Evolutionary conservation across 2,113 vertebrate species (phyloP).

Genomic region (Ciconia boyciana): DNA sequence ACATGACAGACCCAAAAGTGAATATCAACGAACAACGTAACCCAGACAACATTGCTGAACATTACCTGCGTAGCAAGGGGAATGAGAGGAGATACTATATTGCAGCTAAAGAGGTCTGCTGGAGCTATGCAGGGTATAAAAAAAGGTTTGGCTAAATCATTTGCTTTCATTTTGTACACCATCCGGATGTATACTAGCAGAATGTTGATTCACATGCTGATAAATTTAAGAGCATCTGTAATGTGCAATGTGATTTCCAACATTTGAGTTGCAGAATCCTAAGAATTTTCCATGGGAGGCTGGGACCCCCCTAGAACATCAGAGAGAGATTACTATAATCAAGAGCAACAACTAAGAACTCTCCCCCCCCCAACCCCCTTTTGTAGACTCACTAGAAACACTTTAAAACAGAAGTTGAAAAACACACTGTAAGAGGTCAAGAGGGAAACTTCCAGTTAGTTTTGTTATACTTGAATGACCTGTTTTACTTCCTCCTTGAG

Average conservation of each 20-base stretch:
- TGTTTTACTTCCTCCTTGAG: not conserved
- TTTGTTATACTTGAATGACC: not conserved
- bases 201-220: not conserved
- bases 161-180: not conserved
- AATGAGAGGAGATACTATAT: slow-evolving; percentile 86
- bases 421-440: not conserved
- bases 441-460: not conserved
- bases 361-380: not conserved
- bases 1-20: slow-evolving; percentile 69
- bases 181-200: not conserved
- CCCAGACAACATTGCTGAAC: slow-evolving; percentile 74
- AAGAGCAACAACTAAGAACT: not conserved
- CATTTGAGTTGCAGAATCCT: not conserved
- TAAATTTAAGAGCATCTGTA: not conserved
- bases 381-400: not conserved
- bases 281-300: not conserved
- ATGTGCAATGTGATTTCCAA: not conserved
- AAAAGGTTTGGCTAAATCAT: slow-evolving; percentile 68
- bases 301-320: not conserved
- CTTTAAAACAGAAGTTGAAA: not conserved
- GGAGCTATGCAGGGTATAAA: slow-evolving; percentile 85
- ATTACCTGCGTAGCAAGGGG: slow-evolving; percentile 76
- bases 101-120: slow-evolving; percentile 86
- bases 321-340: not conserved
- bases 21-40: slow-evolving; percentile 63